Conservation (phyloP, 2,113 vertebrate species). For the Herpetotheres cachinnans region DNA sequence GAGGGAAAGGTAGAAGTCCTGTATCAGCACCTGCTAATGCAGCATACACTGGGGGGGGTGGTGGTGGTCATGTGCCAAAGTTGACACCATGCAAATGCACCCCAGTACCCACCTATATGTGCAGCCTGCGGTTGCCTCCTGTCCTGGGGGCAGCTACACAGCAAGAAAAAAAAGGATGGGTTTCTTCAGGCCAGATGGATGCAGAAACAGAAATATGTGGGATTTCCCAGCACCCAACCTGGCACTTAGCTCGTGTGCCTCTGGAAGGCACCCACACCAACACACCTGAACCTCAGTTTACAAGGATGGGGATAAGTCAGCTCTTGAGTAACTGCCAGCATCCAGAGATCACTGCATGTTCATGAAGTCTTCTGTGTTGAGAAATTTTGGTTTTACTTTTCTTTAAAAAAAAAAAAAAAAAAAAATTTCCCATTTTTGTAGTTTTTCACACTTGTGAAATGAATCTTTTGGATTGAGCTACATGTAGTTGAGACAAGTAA, state of each 20-base stretch:
- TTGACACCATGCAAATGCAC: not conserved
- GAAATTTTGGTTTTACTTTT: not conserved
- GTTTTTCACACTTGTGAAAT: not conserved
- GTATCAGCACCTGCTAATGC: not conserved
- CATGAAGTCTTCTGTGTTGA: not conserved
- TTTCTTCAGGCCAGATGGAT: not conserved
- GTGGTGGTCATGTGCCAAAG: not conserved
- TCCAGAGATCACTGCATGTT: not conserved
- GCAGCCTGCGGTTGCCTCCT: not conserved
- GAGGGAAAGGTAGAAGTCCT: not conserved
- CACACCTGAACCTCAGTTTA: not conserved
- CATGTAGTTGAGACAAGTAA: not conserved
- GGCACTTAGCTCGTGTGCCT: not conserved
- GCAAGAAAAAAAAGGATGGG: not conserved
- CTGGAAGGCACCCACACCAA: not conserved
- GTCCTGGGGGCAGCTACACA: not conserved
- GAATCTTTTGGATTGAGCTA: not conserved
- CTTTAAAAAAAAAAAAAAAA: not conserved
- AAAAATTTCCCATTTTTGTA: not conserved
- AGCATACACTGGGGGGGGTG: rapidly evolving
- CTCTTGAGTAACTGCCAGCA: not conserved
- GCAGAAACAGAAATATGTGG: not conserved
- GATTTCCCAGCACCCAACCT: not conserved
- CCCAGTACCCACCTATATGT: not conserved
- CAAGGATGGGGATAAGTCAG: not conserved